Percentiles rank a stretch among this genome's conserved stretches.
Conservation (phyloP, 2,888 invertebrate genomes). For the Drosophila conformis region DNA sequence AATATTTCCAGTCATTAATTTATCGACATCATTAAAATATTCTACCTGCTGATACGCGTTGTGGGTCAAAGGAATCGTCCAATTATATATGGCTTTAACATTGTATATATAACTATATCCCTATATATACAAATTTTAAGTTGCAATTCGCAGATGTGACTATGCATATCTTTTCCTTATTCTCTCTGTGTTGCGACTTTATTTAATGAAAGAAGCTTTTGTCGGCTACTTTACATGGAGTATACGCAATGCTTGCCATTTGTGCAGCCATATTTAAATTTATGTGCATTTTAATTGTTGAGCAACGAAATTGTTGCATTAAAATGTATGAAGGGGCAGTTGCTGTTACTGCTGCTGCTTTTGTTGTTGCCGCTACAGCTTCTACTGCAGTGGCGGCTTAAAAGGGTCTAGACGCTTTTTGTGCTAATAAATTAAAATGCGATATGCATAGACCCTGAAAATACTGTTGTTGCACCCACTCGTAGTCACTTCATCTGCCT, state of each 20-base stretch:
- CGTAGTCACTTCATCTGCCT: conserved; percentile 47
- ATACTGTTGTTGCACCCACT: conserved; percentile 33
- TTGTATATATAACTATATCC: neutral
- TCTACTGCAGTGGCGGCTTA: conserved; percentile 64
- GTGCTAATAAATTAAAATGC: conserved; percentile 81
- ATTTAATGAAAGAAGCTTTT: conserved; percentile 21
- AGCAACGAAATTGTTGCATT: conserved; percentile 67
- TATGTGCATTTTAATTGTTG: conserved; percentile 79
- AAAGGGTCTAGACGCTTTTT: conserved; percentile 79
- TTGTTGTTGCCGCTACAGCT: conserved; percentile 46
- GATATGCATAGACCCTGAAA: conserved; percentile 71
- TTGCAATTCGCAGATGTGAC: conserved; percentile 12
- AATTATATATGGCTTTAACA: conserved; percentile 8
- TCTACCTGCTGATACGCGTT: conserved; percentile 46
- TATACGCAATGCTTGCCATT: conserved; percentile 43
- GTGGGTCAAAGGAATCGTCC: conserved; percentile 5
- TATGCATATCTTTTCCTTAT: conserved; percentile 1
- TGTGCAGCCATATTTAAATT: conserved; percentile 60
- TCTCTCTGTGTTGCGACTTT: conserved; percentile 11
- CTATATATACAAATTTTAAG: neutral
- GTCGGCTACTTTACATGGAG: conserved; percentile 27
- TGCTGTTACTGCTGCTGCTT: conserved; percentile 9
- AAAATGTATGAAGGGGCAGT: conserved; percentile 55
- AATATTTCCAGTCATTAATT: conserved; percentile 80
- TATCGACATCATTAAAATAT: conserved; percentile 76